A percentile compares a stretch with the other conserved stretches of the same genome.
These are phyloP conservation scores for Oryzias celebensis DNA, from an alignment of 2,113 vertebrate genomes.

Conservation along the genomic window DNA sequence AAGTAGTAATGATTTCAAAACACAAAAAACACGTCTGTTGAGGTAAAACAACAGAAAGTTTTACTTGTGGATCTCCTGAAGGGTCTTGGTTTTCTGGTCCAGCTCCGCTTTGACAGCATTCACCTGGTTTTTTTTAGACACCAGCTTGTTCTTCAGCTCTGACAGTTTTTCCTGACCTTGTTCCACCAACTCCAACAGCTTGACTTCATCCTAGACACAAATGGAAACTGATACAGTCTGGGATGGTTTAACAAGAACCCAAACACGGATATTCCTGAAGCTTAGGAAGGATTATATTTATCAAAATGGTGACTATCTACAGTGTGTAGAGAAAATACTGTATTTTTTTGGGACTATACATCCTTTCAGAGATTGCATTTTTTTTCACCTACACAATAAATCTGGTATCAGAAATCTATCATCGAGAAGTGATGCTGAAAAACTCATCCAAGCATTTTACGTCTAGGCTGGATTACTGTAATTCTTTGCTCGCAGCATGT, in stretches of 20 bases:
- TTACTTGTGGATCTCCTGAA: constrained; percentile 82
- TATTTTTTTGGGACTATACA: too few relatives aligned
- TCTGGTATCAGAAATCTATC: too few relatives aligned
- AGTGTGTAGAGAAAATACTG: too few relatives aligned
- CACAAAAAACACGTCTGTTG: background rate
- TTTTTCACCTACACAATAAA: too few relatives aligned
- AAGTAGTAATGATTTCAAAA: background rate
- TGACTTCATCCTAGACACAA: constrained; percentile 78
- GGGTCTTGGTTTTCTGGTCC: constrained; percentile 77
- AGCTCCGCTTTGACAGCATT: constrained; percentile 76
- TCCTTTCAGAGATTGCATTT: too few relatives aligned
- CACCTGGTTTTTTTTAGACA: constrained; percentile 73
- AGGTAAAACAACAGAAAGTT: background rate
- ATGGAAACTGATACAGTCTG: background rate
- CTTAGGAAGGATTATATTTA: too few relatives aligned
- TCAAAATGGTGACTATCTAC: too few relatives aligned
- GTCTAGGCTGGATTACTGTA: too few relatives aligned
- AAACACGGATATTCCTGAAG: background rate
- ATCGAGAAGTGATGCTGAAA: too few relatives aligned
- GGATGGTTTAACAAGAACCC: background rate
- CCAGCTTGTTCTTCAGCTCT: constrained; percentile 74
- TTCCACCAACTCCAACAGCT: constrained; percentile 75
- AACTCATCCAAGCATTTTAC: too few relatives aligned
- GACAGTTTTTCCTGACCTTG: constrained; percentile 71
- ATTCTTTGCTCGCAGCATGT: too few relatives aligned